A percentile compares a stretch with the other conserved stretches of the same genome.
phyloP scores from a whole-genome alignment of 2,113 vertebrate species.

The Caranx ignobilis region DNA sequence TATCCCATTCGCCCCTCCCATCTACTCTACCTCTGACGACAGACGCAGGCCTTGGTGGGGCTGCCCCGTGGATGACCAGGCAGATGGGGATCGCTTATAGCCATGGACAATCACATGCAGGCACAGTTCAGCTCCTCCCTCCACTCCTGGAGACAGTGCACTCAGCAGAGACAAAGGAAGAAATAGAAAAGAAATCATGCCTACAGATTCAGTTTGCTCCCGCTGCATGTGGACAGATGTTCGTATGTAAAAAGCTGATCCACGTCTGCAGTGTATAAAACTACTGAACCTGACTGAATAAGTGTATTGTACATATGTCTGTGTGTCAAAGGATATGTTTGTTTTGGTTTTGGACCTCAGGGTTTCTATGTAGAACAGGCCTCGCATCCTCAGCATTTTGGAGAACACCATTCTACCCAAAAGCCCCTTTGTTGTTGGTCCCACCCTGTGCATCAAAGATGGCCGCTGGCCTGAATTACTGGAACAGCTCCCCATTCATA shows the following conservation, averaged over 20 bases:
- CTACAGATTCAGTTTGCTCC: slow-evolving; percentile 36
- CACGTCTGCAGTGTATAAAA: slow-evolving; percentile 41
- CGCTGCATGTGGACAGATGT: slow-evolving; percentile 16
- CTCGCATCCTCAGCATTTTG: slow-evolving; percentile 20
- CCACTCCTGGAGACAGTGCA: slow-evolving; percentile 18
- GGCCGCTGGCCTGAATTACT: slow-evolving; percentile 28
- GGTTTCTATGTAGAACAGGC: slow-evolving; percentile 20
- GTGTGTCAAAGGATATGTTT: slow-evolving; percentile 38
- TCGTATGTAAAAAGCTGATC: slow-evolving; percentile 36
- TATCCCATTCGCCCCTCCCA: slow-evolving; percentile 20
- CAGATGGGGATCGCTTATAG: slow-evolving; percentile 22
- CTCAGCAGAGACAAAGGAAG: slow-evolving; percentile 9
- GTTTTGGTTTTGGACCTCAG: slow-evolving; percentile 49
- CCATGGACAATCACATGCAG: slow-evolving; percentile 37
- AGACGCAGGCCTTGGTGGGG: slow-evolving; percentile 8
- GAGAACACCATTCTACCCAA: slow-evolving; percentile 20
- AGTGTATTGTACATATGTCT: slow-evolving; percentile 15
- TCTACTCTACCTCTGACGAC: slow-evolving; percentile 25
- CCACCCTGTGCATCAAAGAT: slow-evolving; percentile 57
- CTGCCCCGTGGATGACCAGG: slow-evolving; percentile 2
- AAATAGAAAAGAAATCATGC: slow-evolving; percentile 37
- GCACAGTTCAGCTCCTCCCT: slow-evolving; percentile 31
- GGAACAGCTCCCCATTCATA: slow-evolving; percentile 43
- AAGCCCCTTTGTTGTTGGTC: slow-evolving; percentile 44
- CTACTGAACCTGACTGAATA: slow-evolving; percentile 19